Evolutionary conservation across 2,797 vertebrate species (phyloP), one percentile per base, ranked within the genome.

Genomic region (Eleutherodactylus coqui): DNA sequence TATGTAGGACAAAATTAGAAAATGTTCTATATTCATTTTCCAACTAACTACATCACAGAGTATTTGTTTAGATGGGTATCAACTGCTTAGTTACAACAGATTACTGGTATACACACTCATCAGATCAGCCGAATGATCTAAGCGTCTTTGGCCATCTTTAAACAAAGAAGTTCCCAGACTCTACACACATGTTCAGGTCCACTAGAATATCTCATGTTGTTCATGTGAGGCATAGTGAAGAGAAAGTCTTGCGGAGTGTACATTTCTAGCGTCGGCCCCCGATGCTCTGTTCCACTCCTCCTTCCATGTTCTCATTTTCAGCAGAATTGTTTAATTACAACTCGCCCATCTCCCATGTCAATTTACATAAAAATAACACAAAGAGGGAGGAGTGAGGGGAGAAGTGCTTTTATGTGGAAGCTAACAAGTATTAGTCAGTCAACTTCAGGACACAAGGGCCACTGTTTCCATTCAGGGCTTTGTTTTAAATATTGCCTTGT

Each of bases 391-490:
- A 89, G 82, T 60, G 81, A 85, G 38, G 89, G 86, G 87, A 58
- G 36, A 11, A 77, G 29, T 58, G 49, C 70, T 14, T 88, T 75
- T 45, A 84, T 2, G 80, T 85, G 29, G 88, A n/a, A 32, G 8
- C 53, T 0, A 1, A 88, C 51, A 78, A 91, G 88, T 85, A 90
- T 92, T 91, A 92, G 94, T 93, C 93, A 93, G 91, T 92, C 93
- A 89, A 92, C 89, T 90, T 91, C 34, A 86, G 92, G 93, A 98
- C 96, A 98, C 95, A 97, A 95, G 93, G 92, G 90, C 94, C 91
- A 96, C 96, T 98, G 97, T 98, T 97, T 93, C 93, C 89, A 95
- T 96, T 96, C 91, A 92, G 88, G 60, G 86, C 94, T 97, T 97
- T 98, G 96, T 98, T 93, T 95, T 90, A 92, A 90, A 85, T 91